Conservation (phyloP, 1,140 invertebrate species). For the Heliconius nattereri region DNA sequence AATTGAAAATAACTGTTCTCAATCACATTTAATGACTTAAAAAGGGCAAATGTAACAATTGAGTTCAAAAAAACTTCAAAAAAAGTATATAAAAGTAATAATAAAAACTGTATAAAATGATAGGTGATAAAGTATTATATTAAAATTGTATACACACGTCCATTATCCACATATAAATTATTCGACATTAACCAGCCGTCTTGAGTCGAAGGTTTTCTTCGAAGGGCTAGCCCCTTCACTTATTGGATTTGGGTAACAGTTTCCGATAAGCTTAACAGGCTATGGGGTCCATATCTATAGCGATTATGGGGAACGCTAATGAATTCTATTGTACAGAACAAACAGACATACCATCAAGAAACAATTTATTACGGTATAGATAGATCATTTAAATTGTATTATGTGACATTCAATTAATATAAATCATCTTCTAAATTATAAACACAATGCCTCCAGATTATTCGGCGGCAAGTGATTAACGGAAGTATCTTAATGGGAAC, state of each 20-base stretch:
- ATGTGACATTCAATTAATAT: background rate
- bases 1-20: no score
- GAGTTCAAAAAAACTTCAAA: background rate
- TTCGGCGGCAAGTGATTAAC: no score
- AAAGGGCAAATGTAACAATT: background rate
- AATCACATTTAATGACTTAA: background rate
- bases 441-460: no score
- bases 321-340: slow-evolving; percentile 16
- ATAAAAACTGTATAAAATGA: no score
- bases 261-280: background rate
- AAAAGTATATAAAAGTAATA: no score
- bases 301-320: slow-evolving; percentile 17
- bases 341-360: slow-evolving; percentile 11
- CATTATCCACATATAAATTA: background rate
- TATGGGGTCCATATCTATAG: background rate
- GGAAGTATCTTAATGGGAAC: no score
- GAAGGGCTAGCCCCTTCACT: background rate
- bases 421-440: no score
- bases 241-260: background rate
- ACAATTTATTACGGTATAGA: background rate
- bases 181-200: background rate
- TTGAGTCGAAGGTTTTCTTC: background rate
- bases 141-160: no score
- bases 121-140: no score
- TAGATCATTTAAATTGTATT: background rate